Evolutionary conservation across 1,140 invertebrate genomes (phyloP), one percentile per base, ranked within the genome.

Genomic region (Zaprionus camerounensis): DNA sequence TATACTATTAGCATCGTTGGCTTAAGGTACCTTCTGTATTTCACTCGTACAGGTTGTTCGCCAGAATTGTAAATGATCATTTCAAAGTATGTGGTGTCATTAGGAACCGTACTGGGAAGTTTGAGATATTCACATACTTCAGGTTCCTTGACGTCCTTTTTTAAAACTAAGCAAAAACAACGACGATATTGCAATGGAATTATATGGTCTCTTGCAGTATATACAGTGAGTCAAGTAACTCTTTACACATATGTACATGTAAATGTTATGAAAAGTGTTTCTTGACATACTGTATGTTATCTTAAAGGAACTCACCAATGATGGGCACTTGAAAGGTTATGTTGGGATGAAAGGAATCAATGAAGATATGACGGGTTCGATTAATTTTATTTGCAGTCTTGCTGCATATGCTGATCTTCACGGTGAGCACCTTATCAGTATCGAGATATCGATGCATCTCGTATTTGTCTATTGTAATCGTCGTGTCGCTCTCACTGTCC

Each of bases 241-340:
- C 24, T 5, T 26, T 26, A 26, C 4, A 5, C 24, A 26, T 26
- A 0, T 24, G 24, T 26, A 26, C 4, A 26, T 1, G 24, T 26
- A 0, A 5, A 0, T 26, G 24, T 26, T 26, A 26, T 26, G 24
- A 5, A 26, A 26, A 5, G 24, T 5, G 24, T 26, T 5, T 26
- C 24, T 5, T 26, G 24, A 26, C 24, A 26, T 26, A 26, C 24
- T 26, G 24, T 5, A 15, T 5, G 34, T 12, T 36, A 2, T 12
- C 17, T 20, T 4, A 3, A 9, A 1, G 3, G 38, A 6, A 9
- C 9, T 36, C 66, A 84, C 81, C 80, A 41, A 92, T 77, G 1
- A 92, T 92, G 20, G 91, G 91, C 34, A 92, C 80, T 78, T 92
- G 73, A n/a, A 92, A 90, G 9, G 70, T 90, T 5, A 92, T 84